A percentile compares a stretch with the other conserved stretches of the same genome.
These are phyloP conservation scores for Ricordea florida DNA, from an alignment of 92 coral and sea anemone species.

Conservation along the genomic window DNA sequence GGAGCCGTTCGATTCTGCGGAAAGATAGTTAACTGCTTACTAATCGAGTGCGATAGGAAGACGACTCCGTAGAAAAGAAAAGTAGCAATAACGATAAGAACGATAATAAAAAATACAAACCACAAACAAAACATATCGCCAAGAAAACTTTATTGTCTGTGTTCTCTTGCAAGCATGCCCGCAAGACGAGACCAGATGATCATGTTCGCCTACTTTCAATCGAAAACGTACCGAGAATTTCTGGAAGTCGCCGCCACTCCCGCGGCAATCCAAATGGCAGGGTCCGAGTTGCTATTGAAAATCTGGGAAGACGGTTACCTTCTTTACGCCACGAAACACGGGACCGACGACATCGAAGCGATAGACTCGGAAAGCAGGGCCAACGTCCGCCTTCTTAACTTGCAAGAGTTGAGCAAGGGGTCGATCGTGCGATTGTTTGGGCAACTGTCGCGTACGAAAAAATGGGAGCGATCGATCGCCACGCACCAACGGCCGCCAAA, in stretches of 20 bases:
- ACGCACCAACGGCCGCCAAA: no score
- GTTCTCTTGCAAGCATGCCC: no score
- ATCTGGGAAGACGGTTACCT: slow-evolving; percentile 16
- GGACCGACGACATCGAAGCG: background rate
- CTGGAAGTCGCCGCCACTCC: background rate
- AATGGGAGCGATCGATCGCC: no score
- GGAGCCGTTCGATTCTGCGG: background rate
- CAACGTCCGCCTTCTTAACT: background rate
- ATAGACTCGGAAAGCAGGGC: background rate
- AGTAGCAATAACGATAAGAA: no score
- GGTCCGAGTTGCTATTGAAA: background rate
- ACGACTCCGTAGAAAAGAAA: no score
- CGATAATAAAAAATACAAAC: no score
- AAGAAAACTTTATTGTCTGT: no score
- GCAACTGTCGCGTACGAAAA: no score
- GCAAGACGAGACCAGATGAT: background rate
- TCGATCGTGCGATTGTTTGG: no score
- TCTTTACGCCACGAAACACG: background rate
- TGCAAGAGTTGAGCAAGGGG: background rate
- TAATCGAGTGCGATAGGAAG: no score
- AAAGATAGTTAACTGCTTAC: no score
- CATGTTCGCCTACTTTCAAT: background rate
- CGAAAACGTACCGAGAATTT: background rate
- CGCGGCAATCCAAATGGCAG: background rate
- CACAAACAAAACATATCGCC: no score